Percentiles rank a stretch among this genome's conserved stretches.
These are phyloP conservation scores for Watsonalla cultraria DNA, from an alignment of 2,888 invertebrate species.

Conservation along the genomic window DNA sequence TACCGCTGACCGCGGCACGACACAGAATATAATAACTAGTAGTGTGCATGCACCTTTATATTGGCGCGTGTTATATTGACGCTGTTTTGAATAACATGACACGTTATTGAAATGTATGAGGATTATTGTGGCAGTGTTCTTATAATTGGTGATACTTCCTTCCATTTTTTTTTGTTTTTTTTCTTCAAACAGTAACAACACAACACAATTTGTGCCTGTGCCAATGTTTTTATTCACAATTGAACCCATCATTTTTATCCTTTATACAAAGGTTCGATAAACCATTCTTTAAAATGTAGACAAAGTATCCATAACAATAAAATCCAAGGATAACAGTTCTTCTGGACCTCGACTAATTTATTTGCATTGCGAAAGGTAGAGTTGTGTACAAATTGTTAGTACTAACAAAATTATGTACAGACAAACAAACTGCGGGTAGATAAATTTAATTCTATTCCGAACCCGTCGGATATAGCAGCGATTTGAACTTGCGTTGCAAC, in stretches of 20 bases:
- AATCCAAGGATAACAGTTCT: neutral
- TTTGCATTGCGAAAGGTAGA: neutral
- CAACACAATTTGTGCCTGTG: too few species aligned
- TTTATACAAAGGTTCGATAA: too few species aligned
- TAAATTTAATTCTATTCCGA: neutral
- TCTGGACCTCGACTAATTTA: neutral
- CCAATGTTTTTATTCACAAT: too few species aligned
- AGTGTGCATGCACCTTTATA: constrained; percentile 14
- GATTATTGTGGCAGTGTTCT: neutral
- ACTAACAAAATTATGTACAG: neutral
- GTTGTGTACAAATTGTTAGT: neutral
- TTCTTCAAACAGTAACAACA: too few species aligned
- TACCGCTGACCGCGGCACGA: constrained; percentile 45
- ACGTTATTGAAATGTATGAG: neutral
- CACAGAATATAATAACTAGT: constrained; percentile 43
- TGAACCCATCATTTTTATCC: too few species aligned
- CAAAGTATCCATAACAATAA: too few species aligned
- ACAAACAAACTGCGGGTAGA: neutral
- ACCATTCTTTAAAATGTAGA: too few species aligned
- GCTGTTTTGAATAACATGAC: constrained; percentile 4
- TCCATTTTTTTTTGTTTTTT: too few species aligned
- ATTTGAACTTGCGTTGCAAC: neutral
- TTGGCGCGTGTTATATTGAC: constrained; percentile 19
- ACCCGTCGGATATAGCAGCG: neutral
- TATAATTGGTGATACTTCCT: neutral